Base-by-base conservation (phyloP, 2,113 vertebrate species). In the Camelus dromedarius region DNA sequence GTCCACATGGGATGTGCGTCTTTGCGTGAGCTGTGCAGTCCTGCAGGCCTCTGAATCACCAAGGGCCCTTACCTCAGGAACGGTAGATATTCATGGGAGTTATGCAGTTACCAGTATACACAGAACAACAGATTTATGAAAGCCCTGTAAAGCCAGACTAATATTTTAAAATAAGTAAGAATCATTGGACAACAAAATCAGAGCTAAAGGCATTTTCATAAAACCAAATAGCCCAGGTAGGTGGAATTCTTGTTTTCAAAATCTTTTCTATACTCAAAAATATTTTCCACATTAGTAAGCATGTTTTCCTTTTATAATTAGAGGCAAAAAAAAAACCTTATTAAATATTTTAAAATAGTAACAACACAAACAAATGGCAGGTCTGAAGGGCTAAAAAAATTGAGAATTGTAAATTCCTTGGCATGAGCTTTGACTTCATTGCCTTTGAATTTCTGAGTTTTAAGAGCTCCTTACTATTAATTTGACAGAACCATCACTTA, bases 81-180 rank as follows among this genome's bases (percentile, higher is more conserved):
- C 38, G 38, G 38, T 42, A 42, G 38, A 42, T 42, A 42, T 54
- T 91, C 56, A 9, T 13, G 30, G 32, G 42, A 60, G 12, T 76
- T 70, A 20, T 4, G 13, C 24, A 93, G 11, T 70, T 54, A n/a
- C 32, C 32, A 12, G 19, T 30, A 62, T 46, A 46, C 30, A 88
- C 58, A 54, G 42, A 91, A 24, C 8, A 48, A 56, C 28, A 76
- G 81, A 85, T 83, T 91, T 85, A 67, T 82, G 83, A 82, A 64
- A 77, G 4, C 20, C 64, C 19, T 54, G 12, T 38, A 73, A 80
- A 75, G 22, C 42, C 22, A 15, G 35, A 92, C 54, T 58, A 87
- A 91, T 77, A 81, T 94, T 97, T 97, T 90, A 80, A 96, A 95
- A 60, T 28, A 93, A 96, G 80, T 30, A 80, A 60, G 16, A 52